Evolutionary conservation across 2,113 vertebrate genomes (phyloP), one percentile per base, ranked within the genome.

Genomic region (Indicator indicator): DNA sequence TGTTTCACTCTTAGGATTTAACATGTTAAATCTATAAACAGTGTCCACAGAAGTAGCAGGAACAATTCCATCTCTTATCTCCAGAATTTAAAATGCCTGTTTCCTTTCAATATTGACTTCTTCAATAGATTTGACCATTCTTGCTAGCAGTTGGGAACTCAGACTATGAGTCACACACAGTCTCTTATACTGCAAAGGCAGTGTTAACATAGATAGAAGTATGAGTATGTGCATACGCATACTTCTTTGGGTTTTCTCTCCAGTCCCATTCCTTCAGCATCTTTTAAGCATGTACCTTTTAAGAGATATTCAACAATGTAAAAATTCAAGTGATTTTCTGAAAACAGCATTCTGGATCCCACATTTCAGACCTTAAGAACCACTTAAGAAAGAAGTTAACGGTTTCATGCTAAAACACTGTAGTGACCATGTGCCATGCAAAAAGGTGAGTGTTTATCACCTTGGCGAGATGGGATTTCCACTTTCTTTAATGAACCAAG

Each of bases 361-460:
- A 5, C 28, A 38, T 67, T 87, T 79, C 42, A 81, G 46, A 83
- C 5, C 24, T 73, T 76, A 63, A 28, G 80, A 63, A 27, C 28
- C n/a, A 63, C 19, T 40, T 85, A 54, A 58, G 52, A 89, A 60
- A 60, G 44, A 93, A 85, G 27, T 56, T 67, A 86, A 33, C 30
- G 24, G 18, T 69, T 88, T 85, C 15, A 36, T 60, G 62, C 65
- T 76, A 55, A 68, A 93, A 88, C 38, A 75, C 27, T 48, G 56
- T 28, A 89, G 65, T 77, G 78, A 69, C 33, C 36, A 82, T 5
- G 38, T 80, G 76, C 21, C 36, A n/a, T 2, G 6, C 48, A 91
- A 46, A 82, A 93, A 94, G 72, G 78, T 89, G 80, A 92, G 86
- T 92, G 88, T 96, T 96, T 96, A 97, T 77, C 78, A 95, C 91